These are phyloP conservation scores for Sphaerodactylus townsendi DNA, from an alignment of 2,113 vertebrate genomes.

Conservation along the genomic window DNA sequence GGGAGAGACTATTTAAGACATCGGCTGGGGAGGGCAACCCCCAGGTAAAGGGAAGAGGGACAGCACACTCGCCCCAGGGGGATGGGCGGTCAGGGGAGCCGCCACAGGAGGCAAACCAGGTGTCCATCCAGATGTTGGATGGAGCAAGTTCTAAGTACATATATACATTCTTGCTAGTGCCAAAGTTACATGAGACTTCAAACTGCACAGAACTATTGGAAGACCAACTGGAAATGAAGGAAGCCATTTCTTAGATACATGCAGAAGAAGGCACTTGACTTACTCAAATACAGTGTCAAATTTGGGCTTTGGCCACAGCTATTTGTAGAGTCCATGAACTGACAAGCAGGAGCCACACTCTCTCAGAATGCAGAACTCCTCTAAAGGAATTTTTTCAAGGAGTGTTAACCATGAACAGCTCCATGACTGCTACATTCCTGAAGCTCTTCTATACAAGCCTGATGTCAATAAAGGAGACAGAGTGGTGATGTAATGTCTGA, in stretches of 20 bases:
- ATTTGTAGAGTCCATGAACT: background rate
- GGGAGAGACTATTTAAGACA: too few relatives aligned
- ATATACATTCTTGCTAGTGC: background rate
- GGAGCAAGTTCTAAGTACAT: background rate
- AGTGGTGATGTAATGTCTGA: constrained; percentile 83
- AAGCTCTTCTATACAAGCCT: constrained; percentile 67
- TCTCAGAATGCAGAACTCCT: constrained; percentile 14
- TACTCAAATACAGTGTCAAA: background rate
- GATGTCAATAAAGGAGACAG: constrained; percentile 78
- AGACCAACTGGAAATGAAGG: background rate
- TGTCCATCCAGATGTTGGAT: too few relatives aligned
- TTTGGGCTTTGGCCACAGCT: background rate
- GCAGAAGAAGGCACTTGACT: background rate
- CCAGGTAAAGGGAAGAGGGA: too few relatives aligned
- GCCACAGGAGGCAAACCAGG: too few relatives aligned
- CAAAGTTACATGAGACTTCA: background rate
- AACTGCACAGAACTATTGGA: background rate
- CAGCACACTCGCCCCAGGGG: too few relatives aligned
- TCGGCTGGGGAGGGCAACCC: too few relatives aligned
- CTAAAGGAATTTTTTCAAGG: constrained; percentile 59
- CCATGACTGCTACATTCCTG: constrained; percentile 57
- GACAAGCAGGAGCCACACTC: constrained; percentile 10
- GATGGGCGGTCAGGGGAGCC: too few relatives aligned
- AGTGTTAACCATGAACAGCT: constrained; percentile 38
- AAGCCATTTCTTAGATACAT: background rate